These are phyloP conservation scores for Eurytoma adleriae DNA, from an alignment of 2,888 invertebrate genomes.

Conservation along the genomic window DNA sequence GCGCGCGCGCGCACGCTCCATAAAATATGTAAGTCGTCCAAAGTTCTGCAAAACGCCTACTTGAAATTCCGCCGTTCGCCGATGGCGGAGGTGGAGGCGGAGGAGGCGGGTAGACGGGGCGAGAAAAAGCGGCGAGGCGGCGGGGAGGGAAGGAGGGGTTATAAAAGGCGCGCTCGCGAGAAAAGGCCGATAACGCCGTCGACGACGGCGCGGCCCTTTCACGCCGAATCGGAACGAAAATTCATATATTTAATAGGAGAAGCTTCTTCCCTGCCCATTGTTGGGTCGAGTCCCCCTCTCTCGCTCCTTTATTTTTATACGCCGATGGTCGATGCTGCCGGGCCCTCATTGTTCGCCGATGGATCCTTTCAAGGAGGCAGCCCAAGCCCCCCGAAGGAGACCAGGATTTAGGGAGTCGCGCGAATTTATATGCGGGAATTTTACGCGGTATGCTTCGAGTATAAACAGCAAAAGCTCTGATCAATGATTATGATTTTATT, in stretches of 20 bases:
- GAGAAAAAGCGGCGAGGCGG: constrained; percentile 1
- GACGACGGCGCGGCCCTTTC: constrained; percentile 23
- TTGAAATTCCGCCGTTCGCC: constrained; percentile 59
- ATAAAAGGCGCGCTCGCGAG: constrained; percentile 35
- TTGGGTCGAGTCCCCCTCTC: constrained; percentile 8
- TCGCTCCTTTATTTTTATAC: constrained; percentile 45
- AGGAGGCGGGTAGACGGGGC: constrained; percentile 7
- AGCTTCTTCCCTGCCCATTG: constrained; percentile 21
- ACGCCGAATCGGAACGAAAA: constrained; percentile 47
- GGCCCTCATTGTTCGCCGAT: constrained; percentile 42
- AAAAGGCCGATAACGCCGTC: constrained; percentile 36
- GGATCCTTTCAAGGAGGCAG: constrained; percentile 38
- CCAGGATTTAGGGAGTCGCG: background rate
- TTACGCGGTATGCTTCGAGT: constrained; percentile 3
- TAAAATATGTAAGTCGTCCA: constrained; percentile 63
- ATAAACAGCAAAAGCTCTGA: constrained; percentile 22
- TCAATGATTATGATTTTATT: background rate
- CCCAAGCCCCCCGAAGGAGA: background rate
- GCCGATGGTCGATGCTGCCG: background rate
- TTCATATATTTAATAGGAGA: constrained; percentile 53
- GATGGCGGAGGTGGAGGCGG: constrained; percentile 10
- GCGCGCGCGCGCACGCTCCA: constrained; percentile 47
- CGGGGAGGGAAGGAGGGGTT: background rate
- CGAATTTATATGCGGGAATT: constrained; percentile 42
- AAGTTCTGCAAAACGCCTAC: constrained; percentile 61